Percentiles rank a stretch among this genome's conserved stretches.
These are phyloP conservation scores for Brachionus calyciflorus DNA, from an alignment of 1,140 invertebrate species.

Conservation along the genomic window DNA sequence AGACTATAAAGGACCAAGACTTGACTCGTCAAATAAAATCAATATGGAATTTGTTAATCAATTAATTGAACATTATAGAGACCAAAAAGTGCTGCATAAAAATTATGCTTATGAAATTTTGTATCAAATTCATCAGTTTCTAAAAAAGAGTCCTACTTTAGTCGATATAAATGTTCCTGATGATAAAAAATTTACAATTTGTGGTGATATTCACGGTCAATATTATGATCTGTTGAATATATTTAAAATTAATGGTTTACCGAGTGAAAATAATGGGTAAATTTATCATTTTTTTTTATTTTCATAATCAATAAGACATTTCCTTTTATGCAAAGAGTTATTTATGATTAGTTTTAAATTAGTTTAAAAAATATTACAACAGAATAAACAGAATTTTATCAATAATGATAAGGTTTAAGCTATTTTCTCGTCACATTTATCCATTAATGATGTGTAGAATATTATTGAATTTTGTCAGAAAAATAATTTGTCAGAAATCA, in stretches of 20 bases:
- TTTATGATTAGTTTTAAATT: no score
- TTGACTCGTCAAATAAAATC: slow-evolving; percentile 79
- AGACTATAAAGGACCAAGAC: slow-evolving; percentile 80
- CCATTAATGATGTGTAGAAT: no score
- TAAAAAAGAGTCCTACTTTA: slow-evolving; percentile 46
- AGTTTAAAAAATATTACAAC: no score
- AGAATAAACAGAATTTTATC: no score
- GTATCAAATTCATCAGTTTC: neutral
- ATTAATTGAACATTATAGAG: slow-evolving; percentile 83
- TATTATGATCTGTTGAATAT: slow-evolving; percentile 98
- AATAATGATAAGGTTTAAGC: no score
- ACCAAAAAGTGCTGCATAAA: slow-evolving; percentile 86
- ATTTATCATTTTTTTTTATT: neutral
- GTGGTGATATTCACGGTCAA: slow-evolving; percentile 99
- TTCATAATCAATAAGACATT: no score
- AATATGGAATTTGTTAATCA: slow-evolving; percentile 72
- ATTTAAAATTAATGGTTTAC: slow-evolving; percentile 91
- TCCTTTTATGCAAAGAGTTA: no score
- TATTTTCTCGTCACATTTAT: no score
- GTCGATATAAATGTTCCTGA: slow-evolving; percentile 78
- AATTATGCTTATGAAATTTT: slow-evolving; percentile 93
- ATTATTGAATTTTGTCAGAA: no score
- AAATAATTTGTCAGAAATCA: no score
- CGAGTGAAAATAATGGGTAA: slow-evolving; percentile 75
- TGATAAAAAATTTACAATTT: slow-evolving; percentile 91